Conservation (phyloP, 2,888 invertebrate genomes). For the Tillus elongatus region DNA sequence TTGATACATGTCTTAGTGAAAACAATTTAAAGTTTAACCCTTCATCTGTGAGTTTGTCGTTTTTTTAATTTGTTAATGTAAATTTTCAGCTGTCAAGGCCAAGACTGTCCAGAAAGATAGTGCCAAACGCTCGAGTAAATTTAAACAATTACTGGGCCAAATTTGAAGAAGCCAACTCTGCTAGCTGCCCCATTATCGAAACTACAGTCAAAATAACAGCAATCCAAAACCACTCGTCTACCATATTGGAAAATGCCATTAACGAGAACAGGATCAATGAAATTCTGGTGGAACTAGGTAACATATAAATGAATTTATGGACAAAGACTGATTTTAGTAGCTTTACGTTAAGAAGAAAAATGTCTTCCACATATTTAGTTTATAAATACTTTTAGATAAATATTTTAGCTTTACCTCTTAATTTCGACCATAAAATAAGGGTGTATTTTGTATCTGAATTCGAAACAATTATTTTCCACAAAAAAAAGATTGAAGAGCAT, state of each 20-base stretch:
- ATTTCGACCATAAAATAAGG: conserved; percentile 1
- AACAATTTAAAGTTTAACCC: too few relatives aligned
- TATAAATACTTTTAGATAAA: background rate
- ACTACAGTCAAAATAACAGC: too few relatives aligned
- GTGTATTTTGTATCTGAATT: too few relatives aligned
- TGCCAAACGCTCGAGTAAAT: conserved; percentile 51
- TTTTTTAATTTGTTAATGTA: too few relatives aligned
- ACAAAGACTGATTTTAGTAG: too few relatives aligned
- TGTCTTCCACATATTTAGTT: background rate
- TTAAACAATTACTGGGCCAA: conserved; percentile 57
- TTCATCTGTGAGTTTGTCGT: too few relatives aligned
- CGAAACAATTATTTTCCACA: too few relatives aligned
- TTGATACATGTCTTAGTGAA: too few relatives aligned
- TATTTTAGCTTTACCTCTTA: background rate
- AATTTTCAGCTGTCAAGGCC: conserved; percentile 52
- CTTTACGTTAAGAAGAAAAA: background rate
- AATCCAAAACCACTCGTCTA: conserved; percentile 33
- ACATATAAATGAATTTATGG: too few relatives aligned
- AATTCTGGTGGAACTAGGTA: conserved; percentile 50
- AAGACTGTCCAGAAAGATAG: conserved; percentile 49
- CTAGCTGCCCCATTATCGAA: too few relatives aligned
- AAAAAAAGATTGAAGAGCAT: too few relatives aligned
- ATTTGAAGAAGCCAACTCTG: conserved; percentile 47
- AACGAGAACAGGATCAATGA: conserved; percentile 45
- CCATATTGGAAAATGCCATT: too few relatives aligned